Base-by-base conservation (phyloP, 2,888 invertebrate genomes). In the Heliconius erato region DNA sequence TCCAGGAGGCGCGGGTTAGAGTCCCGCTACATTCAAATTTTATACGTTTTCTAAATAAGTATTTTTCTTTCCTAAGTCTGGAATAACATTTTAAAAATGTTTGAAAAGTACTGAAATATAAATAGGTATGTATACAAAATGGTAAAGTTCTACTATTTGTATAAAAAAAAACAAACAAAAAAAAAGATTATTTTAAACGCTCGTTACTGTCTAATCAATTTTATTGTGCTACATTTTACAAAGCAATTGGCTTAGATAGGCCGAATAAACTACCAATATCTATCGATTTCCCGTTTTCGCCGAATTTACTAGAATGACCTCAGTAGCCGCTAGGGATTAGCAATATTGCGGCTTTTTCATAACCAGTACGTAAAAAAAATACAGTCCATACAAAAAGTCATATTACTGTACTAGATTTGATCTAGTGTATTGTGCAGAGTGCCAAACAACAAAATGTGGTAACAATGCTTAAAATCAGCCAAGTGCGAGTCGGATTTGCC, bases 281-380 rank as follows among this genome's bases (percentile, higher is more conserved):
- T 40, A 71, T 44, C 71, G 71, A 71, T 71, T 71, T 71, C 71
- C 71, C n/a, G 14, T 71, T 71, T 71, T 71, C 40, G 6, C 71
- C 40, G 26, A 44, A 71, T 71, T 71, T 71, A 71, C 71, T 71
- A 71, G 26, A 71, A 40, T 71, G 71, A 40, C 0, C 71, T 40
- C 44, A 40, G 40, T 71, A 71, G 71, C 71, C 44, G 71, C 71
- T 44, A n/a, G 44, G 14, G 44, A 71, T 44, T 40, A 71, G 7
- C n/a, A 71, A 71, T 71, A 44, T 11, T n/a, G 71, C 23, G 71
- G 40, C 23, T 40, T 40, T 71, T 40, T 71, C 71, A 71, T 40
- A 71, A 71, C 71, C 40, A 71, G 40, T 1, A 26, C 44, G n/a
- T 44, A 44, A 44, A 71, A 71, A 40, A 44, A 26, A 26, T 26